A percentile compares a stretch with the other conserved stretches of the same genome.
phyloP scores from a whole-genome alignment of 2,797 vertebrate genomes.

The Sebastes vulpes region DNA sequence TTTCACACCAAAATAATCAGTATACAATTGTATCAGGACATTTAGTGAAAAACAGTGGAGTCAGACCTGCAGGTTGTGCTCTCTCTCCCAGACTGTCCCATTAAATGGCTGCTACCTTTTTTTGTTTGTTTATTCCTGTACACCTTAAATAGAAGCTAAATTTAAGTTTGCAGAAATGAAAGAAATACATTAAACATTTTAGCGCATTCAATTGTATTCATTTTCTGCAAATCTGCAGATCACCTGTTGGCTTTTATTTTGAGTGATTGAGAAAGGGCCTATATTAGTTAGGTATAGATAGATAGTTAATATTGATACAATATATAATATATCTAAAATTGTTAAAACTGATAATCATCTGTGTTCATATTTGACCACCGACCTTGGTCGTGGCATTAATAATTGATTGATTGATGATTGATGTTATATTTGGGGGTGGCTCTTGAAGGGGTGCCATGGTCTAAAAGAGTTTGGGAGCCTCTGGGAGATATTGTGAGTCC shows the following conservation, averaged over 20 bases:
- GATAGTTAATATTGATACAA: not conserved
- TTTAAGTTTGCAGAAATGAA: not conserved
- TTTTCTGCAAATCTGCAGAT: not conserved
- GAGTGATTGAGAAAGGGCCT: not conserved
- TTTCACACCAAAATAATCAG: not conserved
- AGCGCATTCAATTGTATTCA: not conserved
- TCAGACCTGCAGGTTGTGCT: not conserved
- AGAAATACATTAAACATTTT: not conserved
- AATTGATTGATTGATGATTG: too few species aligned
- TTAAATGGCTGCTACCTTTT: too few species aligned
- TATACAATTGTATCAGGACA: not conserved
- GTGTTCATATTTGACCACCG: not conserved
- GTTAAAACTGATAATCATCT: not conserved
- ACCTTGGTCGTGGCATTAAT: too few species aligned
- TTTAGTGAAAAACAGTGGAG: not conserved
- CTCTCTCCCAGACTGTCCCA: too few species aligned
- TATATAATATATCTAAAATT: not conserved
- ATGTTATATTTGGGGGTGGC: not conserved
- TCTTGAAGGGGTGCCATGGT: not conserved
- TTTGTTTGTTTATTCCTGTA: not conserved
- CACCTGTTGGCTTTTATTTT: not conserved
- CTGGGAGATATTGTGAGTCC: not conserved
- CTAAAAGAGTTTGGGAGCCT: not conserved
- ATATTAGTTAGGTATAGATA: too few species aligned
- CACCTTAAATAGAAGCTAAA: not conserved